Base-by-base conservation (phyloP, 92 coral and sea anemone genomes). In the Paragorgia papillata region DNA sequence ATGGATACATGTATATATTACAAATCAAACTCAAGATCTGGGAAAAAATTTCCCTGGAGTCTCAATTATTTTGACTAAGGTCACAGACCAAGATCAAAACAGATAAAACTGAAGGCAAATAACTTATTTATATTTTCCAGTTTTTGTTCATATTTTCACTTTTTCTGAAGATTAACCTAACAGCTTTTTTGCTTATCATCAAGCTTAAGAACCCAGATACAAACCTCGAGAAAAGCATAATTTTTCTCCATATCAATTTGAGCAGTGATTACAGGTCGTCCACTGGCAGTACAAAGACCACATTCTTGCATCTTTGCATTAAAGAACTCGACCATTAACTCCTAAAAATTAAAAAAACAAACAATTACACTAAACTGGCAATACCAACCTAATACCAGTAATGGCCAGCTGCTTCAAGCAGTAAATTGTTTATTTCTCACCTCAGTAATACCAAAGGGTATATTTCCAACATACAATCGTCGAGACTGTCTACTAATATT, bases 251-350 rank as follows among this genome's bases (percentile, higher is more conserved):
- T 84, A 79, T 93, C 91, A 78, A 93, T 93, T 54, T 93, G 97
- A 41, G 97, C 97, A 50, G 97, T 96, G 82, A 93, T 93, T 13
- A 93, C 97, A 28, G 97, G 97, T 39, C 91, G 85, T 15, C 97
- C 97, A 57, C 97, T 96, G 19, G 97, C 97, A 55, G 97, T 93
- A 66, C 91, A 90, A 27, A 93, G 69, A 66, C 89, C 91, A 58
- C 97, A 96, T 78, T 93, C 97, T 64, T 93, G 96, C 97, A 93
- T 93, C 51, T 91, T 93, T 66, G 97, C 97, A 91, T 93, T 93
- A 84, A 93, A 93, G 80, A 93, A 93, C 50, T 93, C 97, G 37
- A 93, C 89, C 97, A 93, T 93, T 78, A 93, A 48, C 66, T 88
- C 91, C 97, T 93, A 40, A 48, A 69, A 37, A 19, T 8, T n/a